A percentile compares a stretch with the other conserved stretches of the same genome.
phyloP scores from a whole-genome alignment of 2,113 vertebrate genomes.

The Gallinago paraguaiae region DNA sequence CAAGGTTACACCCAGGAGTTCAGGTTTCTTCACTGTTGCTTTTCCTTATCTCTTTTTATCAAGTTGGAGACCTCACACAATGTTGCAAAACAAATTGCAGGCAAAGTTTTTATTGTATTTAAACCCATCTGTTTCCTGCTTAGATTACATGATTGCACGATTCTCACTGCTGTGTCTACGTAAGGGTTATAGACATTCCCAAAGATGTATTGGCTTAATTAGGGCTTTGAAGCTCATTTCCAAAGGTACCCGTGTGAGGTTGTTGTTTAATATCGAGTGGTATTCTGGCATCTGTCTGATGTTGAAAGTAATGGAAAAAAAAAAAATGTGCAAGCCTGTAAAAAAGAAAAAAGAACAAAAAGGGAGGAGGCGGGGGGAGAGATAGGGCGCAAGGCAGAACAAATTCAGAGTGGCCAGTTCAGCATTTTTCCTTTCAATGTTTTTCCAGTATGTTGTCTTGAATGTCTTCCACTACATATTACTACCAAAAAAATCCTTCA shows the following conservation, averaged over 20 bases:
- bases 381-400: neutral
- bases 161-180: constrained; percentile 17
- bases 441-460: neutral
- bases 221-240: constrained; percentile 7
- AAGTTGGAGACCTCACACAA: neutral
- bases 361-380: rapidly evolving
- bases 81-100: constrained; percentile 20
- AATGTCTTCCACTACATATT: neutral
- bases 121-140: constrained; percentile 46
- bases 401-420: neutral
- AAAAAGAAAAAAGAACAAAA: too few species aligned
- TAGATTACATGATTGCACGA: neutral
- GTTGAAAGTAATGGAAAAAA: neutral
- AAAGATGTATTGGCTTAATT: constrained; percentile 41
- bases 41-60: neutral
- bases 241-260: neutral
- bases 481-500: neutral
- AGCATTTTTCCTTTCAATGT: neutral
- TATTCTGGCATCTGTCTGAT: neutral
- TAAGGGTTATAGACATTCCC: constrained; percentile 30
- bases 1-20: neutral
- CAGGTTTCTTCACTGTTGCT: neutral
- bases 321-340: neutral
- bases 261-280: neutral
- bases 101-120: constrained; percentile 18